These are phyloP conservation scores for Ophiodon elongatus DNA, from an alignment of 2,113 vertebrate genomes.

Conservation along the genomic window DNA sequence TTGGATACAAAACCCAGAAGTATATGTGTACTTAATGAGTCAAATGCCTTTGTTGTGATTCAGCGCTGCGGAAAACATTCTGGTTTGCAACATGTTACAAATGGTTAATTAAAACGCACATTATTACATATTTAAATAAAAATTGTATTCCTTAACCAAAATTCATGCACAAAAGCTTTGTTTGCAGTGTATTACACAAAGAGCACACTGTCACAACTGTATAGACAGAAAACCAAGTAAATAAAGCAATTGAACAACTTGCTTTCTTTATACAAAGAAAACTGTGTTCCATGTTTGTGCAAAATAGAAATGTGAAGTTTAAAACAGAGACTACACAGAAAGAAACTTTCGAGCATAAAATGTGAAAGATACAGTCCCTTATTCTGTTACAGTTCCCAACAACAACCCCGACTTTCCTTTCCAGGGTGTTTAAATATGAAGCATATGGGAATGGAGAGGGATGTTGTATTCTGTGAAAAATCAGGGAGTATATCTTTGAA, in stretches of 20 bases:
- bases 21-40: background rate
- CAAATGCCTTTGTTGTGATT: background rate
- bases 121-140: background rate
- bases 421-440: background rate
- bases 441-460: background rate
- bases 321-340: constrained; percentile 3
- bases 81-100: background rate
- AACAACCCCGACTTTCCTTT: background rate
- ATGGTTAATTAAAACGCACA: constrained; percentile 6
- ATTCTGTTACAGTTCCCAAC: background rate
- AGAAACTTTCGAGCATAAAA: background rate
- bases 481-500: background rate
- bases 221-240: constrained; percentile 56
- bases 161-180: constrained; percentile 13
- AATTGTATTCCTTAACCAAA: background rate
- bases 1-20: constrained; percentile 14
- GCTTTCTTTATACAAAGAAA: background rate
- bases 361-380: background rate
- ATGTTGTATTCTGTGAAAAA: background rate
- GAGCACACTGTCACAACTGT: background rate
- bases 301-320: constrained; percentile 58
- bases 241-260: constrained; percentile 45
- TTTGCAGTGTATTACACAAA: constrained; percentile 44
- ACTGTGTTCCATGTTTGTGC: constrained; percentile 62
- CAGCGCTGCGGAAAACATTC: background rate